Conservation (phyloP, 2,888 invertebrate genomes). For the Sclerodermus sp. region DNA sequence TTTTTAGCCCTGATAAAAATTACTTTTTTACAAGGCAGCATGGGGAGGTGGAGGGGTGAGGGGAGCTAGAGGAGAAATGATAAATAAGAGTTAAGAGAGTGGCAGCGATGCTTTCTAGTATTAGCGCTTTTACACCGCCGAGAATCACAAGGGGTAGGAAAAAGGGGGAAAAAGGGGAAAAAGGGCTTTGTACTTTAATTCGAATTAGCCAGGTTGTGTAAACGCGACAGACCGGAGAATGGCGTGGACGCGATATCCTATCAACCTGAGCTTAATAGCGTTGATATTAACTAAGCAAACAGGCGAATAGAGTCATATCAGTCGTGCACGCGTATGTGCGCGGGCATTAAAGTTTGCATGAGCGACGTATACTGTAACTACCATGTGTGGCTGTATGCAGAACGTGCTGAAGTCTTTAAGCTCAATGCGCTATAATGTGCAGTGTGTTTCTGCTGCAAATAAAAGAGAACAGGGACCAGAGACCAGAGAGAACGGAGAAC, state of each 20-base stretch:
- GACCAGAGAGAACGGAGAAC: slow-evolving; percentile 6
- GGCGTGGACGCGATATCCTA: slow-evolving; percentile 30
- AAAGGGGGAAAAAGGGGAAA: background rate
- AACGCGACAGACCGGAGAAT: slow-evolving; percentile 12
- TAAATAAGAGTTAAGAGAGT: too few relatives aligned
- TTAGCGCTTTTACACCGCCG: too few relatives aligned
- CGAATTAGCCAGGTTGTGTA: slow-evolving; percentile 20
- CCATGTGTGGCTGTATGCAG: slow-evolving; percentile 3
- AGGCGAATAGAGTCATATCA: slow-evolving; percentile 32
- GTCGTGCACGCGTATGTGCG: slow-evolving; percentile 19
- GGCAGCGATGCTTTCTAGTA: too few relatives aligned
- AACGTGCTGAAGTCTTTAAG: slow-evolving; percentile 19
- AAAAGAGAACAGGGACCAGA: background rate
- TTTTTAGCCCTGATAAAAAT: too few relatives aligned
- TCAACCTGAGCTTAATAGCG: slow-evolving; percentile 35
- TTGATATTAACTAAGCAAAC: slow-evolving; percentile 39
- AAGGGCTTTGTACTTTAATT: slow-evolving; percentile 16
- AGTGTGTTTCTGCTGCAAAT: slow-evolving; percentile 13
- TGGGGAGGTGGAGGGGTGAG: too few relatives aligned
- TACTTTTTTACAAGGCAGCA: too few relatives aligned
- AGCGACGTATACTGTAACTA: slow-evolving; percentile 14
- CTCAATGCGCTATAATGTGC: slow-evolving; percentile 10
- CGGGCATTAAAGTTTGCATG: slow-evolving; percentile 24
- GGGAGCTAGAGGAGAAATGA: too few relatives aligned
- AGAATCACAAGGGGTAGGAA: too few relatives aligned